A percentile compares a stretch with the other conserved stretches of the same genome.
Conservation (phyloP, 2,113 vertebrate genomes). For the Galeopterus variegatus region DNA sequence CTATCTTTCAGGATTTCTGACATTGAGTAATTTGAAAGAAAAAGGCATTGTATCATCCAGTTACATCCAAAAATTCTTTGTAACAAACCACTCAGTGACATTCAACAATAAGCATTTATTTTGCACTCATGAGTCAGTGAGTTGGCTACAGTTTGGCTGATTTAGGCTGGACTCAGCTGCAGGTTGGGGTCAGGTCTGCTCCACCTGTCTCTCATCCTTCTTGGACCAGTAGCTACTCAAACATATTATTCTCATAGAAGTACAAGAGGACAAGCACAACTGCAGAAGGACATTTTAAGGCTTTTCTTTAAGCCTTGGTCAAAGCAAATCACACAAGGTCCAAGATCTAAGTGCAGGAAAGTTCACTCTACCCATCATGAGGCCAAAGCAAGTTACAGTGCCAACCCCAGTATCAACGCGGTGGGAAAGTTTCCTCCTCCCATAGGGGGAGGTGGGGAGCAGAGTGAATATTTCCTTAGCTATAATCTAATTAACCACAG, state of each 20-base stretch:
- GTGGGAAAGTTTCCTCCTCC: neutral
- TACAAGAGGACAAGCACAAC: neutral
- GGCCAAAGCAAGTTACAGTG: neutral
- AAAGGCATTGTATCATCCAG: neutral
- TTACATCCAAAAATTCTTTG: neutral
- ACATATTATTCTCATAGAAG: neutral
- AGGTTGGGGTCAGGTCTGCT: neutral
- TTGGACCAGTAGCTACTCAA: neutral
- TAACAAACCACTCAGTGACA: neutral
- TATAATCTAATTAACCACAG: neutral
- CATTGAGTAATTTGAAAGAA: neutral
- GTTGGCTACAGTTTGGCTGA: neutral
- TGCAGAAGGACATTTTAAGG: neutral
- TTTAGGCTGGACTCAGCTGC: neutral
- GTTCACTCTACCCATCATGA: neutral
- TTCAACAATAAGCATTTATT: neutral
- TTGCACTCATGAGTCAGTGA: neutral
- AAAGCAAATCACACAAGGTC: slow-evolving; percentile 21
- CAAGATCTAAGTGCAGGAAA: slow-evolving; percentile 35
- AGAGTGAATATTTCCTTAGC: neutral
- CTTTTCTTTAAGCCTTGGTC: neutral
- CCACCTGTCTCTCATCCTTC: neutral
- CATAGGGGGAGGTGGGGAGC: too few relatives aligned
- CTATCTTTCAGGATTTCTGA: neutral
- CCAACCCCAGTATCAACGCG: neutral